phyloP scores from a whole-genome alignment of 2,113 vertebrate species.

The Diphyllodes magnificus region DNA sequence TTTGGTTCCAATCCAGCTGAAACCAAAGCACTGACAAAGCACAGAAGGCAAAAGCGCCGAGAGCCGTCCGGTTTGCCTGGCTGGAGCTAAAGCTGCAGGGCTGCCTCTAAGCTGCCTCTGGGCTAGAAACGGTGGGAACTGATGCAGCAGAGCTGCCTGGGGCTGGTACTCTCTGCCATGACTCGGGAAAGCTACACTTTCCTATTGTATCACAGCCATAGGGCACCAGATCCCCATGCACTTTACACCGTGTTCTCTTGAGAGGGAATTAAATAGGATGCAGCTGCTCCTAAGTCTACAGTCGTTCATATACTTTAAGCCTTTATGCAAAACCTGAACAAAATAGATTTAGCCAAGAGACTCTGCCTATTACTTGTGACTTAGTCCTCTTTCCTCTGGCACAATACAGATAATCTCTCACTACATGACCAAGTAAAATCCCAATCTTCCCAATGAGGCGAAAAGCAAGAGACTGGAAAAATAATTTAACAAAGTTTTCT shows the following conservation, averaged over 20 bases:
- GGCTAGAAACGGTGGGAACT: slow-evolving; percentile 12
- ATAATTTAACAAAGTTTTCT: background rate
- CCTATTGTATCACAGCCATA: background rate
- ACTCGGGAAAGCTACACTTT: background rate
- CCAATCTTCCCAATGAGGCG: background rate
- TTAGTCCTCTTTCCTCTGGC: background rate
- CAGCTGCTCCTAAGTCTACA: background rate
- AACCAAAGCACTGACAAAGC: background rate
- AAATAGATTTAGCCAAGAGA: background rate
- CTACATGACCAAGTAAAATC: background rate
- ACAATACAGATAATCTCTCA: background rate
- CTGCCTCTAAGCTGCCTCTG: background rate
- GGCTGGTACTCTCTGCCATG: background rate
- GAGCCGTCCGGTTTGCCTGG: background rate
- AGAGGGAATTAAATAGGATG: background rate
- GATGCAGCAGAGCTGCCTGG: background rate
- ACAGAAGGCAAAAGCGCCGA: background rate
- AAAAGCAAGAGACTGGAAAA: background rate
- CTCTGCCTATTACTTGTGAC: background rate
- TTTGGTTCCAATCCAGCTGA: background rate
- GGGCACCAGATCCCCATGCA: background rate
- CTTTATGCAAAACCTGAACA: background rate
- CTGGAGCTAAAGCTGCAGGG: background rate
- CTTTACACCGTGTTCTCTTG: background rate
- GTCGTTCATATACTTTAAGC: background rate